Conservation (phyloP, 2,888 invertebrate genomes). For the Euplexia lucipara region DNA sequence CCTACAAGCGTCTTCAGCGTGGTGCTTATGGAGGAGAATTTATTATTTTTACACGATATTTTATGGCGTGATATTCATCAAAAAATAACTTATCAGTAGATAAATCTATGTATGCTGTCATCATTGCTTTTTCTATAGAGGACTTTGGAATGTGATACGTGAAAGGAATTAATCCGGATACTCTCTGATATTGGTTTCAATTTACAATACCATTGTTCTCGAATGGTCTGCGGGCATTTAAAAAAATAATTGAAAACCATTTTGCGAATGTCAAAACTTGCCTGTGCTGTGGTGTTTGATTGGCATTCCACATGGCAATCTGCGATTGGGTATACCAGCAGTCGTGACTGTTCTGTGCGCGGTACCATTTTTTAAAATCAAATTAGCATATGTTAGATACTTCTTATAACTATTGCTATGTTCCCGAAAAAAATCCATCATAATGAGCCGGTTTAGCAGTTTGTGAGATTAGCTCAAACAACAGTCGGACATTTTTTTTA, state of each 20-base stretch:
- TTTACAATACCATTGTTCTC: neutral
- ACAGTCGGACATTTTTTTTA: no score
- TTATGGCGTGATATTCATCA: conserved; percentile 1
- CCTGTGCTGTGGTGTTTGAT: neutral
- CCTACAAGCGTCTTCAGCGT: neutral
- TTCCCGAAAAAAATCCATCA: no score
- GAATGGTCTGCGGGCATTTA: neutral
- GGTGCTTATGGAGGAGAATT: neutral
- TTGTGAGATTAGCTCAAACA: no score
- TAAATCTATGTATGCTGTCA: conserved; percentile 1
- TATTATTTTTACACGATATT: neutral
- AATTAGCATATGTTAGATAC: no score
- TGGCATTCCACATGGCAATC: neutral
- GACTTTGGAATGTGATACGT: neutral
- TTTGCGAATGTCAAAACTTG: neutral
- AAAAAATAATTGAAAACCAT: neutral
- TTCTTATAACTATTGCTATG: no score
- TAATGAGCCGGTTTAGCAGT: no score
- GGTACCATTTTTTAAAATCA: no score
- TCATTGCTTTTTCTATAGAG: neutral
- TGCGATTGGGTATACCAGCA: neutral
- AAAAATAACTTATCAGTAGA: neutral
- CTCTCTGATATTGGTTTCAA: conserved; percentile 1
- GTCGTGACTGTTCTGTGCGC: neutral
- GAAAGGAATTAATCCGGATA: conserved; percentile 2